phyloP scores from a whole-genome alignment of 2,888 invertebrate genomes.

The Nezara viridula region DNA sequence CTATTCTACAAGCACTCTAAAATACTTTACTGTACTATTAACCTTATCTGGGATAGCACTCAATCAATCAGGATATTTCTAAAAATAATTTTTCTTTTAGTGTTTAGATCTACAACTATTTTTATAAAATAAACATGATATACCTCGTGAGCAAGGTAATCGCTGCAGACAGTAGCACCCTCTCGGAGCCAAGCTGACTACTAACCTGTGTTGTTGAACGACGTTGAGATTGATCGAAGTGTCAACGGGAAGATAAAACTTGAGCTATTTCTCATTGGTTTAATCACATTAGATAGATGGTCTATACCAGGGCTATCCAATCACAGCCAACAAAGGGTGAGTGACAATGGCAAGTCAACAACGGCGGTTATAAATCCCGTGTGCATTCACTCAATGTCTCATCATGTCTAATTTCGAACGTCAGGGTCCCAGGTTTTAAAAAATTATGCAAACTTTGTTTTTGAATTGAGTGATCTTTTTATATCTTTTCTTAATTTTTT shows the following conservation, averaged over 20 bases:
- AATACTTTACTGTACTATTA: no score
- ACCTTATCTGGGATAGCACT: no score
- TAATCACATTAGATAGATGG: constrained; percentile 36
- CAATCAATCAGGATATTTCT: no score
- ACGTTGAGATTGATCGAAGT: constrained; percentile 4
- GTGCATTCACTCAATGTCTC: not conserved
- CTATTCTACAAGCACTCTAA: no score
- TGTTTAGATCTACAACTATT: no score
- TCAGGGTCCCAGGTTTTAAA: not conserved
- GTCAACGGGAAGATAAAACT: constrained; percentile 35
- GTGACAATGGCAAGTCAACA: constrained; percentile 11
- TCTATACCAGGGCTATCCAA: constrained; percentile 35
- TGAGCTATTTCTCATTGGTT: constrained; percentile 30
- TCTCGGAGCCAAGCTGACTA: not conserved
- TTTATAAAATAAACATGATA: not conserved
- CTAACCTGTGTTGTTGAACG: not conserved
- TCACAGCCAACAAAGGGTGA: constrained; percentile 13
- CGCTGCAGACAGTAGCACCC: not conserved
- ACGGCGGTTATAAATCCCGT: not conserved
- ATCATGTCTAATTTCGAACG: not conserved
- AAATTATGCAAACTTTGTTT: not conserved
- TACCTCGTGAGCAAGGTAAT: not conserved
- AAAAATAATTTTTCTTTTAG: no score
- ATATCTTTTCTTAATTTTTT: no score
- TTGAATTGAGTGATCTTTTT: no score